Evolutionary conservation across 2,113 vertebrate genomes (phyloP).

Genomic region (Paramormyrops kingsleyae): DNA sequence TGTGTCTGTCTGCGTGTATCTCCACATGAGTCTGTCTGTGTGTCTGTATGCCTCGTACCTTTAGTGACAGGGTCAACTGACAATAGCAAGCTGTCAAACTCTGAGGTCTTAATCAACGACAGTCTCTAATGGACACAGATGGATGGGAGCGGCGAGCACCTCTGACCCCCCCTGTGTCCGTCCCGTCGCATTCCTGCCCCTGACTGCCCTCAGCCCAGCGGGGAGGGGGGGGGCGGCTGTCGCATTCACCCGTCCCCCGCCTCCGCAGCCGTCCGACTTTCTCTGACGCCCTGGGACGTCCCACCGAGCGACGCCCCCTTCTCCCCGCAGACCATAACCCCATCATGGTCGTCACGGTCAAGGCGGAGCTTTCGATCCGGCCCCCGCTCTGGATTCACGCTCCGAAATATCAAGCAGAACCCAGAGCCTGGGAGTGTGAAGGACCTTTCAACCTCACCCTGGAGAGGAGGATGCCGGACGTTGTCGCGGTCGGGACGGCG

Average conservation of each 20-base stretch:
- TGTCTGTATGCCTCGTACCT: background rate
- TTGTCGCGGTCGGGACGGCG: background rate
- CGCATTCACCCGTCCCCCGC: conserved; percentile 33
- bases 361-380: conserved; percentile 4
- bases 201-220: background rate
- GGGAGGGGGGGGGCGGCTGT: background rate
- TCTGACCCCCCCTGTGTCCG: conserved; percentile 72
- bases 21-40: background rate
- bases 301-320: background rate
- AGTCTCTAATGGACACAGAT: conserved; percentile 75
- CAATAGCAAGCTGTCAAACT: conserved; percentile 63
- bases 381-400: conserved; percentile 25
- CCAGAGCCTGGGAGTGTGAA: conserved; percentile 36
- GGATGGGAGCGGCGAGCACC: conserved; percentile 81
- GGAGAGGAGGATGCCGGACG: background rate
- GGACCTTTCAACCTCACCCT: conserved; percentile 35
- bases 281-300: background rate
- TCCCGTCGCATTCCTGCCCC: conserved; percentile 51
- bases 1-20: background rate
- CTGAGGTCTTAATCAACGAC: conserved; percentile 94
- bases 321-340: background rate
- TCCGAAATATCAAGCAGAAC: conserved; percentile 49
- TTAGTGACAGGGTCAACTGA: background rate
- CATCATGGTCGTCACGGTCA: conserved; percentile 22
- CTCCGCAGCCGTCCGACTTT: conserved; percentile 6